Evolutionary conservation across 2,113 vertebrate genomes (phyloP), one percentile per base, ranked within the genome.

Genomic region (Diglossa brunneiventris): DNA sequence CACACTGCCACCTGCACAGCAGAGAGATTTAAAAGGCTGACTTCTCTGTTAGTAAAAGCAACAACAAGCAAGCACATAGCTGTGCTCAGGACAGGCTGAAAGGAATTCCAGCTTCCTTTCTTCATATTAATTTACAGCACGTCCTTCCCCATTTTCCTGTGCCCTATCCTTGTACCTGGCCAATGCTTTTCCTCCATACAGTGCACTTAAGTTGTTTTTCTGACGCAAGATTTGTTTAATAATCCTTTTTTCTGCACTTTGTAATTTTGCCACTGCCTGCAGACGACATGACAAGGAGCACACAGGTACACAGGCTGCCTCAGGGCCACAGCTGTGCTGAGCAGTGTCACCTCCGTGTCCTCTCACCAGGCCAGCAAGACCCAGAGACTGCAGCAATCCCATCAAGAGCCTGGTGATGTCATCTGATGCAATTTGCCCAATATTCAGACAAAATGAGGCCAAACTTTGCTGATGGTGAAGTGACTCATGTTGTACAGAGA

Each of bases 1-100:
- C 95, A 87, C 93, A 87, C 94, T 96, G 94, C 96, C 96, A 97
- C 96, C 95, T 97, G 97, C 76, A 1, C 94, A 81, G 96, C 53
- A 1, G 64, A 70, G 77, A 74, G 78, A 75, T 94, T 95, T 93
- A 76, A 96, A 95, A 93, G 84, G 39, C 81, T 61, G 42, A 86
- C 52, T 89, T 87, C 78, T 55, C 83, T 63, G 59, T 46, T 80
- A 68, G 79, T 92, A 95, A 94, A 92, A 96, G 83, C 76, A 91
- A 89, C 67, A 94, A 80, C 91, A 92, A 89, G 73, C 53, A 94
- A 94, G 66, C 62, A 82, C 52, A 84, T 61, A 15, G n/a, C 56
- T 44, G 47, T 22, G 83, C 7, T 89, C 76, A 41, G 44, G 21
- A 63, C 64, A 81, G 21, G 49, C 79, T 92, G 46, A 59, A 39